Percentiles rank a stretch among this genome's conserved stretches.
These are phyloP conservation scores for Eurois occulta DNA, from an alignment of 2,888 invertebrate genomes.

Conservation along the genomic window DNA sequence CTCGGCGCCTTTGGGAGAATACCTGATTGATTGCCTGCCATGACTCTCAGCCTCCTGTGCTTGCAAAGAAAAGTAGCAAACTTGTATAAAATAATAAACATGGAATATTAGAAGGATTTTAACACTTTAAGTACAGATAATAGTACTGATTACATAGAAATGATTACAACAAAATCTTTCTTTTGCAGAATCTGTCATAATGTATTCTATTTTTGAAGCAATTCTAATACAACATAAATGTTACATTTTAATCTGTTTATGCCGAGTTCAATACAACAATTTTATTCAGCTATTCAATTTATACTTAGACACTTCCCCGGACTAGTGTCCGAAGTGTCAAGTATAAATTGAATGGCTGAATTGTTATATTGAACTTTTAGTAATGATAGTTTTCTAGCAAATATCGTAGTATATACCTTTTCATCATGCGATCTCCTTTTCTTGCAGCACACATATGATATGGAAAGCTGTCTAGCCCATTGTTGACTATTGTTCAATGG, in stretches of 20 bases:
- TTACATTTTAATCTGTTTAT: not conserved
- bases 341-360: not conserved
- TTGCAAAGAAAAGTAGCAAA: not conserved
- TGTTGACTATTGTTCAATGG: slow-evolving; percentile 58
- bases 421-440: slow-evolving; percentile 92
- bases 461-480: slow-evolving; percentile 75
- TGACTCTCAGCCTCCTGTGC: slow-evolving; percentile 77
- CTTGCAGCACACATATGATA: slow-evolving; percentile 85
- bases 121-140: not conserved
- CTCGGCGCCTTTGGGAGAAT: slow-evolving; percentile 90
- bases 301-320: no score
- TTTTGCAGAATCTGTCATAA: not conserved
- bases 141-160: no score
- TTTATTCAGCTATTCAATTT: no score
- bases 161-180: no score
- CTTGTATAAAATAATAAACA: not conserved
- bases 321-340: not conserved
- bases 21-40: slow-evolving; percentile 90
- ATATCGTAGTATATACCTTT: slow-evolving; percentile 84
- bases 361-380: not conserved
- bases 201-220: not conserved
- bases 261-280: no score
- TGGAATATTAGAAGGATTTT: not conserved
- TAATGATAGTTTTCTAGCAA: not conserved
- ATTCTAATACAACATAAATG: not conserved